Conservation (phyloP, 2,113 vertebrate species). For the Rhinogobius similis region DNA sequence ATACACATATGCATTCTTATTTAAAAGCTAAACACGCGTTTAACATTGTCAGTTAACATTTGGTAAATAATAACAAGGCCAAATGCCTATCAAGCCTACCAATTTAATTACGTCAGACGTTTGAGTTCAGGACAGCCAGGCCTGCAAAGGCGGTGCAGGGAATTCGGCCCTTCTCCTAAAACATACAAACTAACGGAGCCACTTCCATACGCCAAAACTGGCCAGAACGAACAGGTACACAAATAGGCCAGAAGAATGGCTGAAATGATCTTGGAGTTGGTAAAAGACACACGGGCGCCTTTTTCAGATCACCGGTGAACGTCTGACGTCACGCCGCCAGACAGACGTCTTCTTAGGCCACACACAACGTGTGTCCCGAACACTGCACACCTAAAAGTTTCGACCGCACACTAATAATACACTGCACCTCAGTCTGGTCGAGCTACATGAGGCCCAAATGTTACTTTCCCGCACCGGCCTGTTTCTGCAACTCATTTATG, state of each 20-base stretch:
- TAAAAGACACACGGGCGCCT: background rate
- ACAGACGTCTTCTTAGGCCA: conserved; percentile 47
- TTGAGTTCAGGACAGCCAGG: background rate
- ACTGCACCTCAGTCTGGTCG: background rate
- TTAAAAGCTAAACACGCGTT: background rate
- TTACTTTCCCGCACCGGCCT: conserved; percentile 14
- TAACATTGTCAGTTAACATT: background rate
- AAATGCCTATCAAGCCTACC: background rate
- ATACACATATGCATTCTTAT: background rate
- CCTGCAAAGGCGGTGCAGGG: background rate
- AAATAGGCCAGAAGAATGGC: background rate
- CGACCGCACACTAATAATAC: background rate
- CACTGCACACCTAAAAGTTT: conserved; percentile 19
- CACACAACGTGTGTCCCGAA: conserved; percentile 45
- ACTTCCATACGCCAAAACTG: background rate
- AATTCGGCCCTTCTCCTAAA: too few relatives aligned
- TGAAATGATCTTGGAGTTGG: background rate
- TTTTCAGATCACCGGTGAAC: conserved; percentile 21
- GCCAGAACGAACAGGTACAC: background rate
- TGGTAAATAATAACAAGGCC: background rate
- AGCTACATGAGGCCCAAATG: background rate
- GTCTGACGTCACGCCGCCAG: conserved; percentile 63
- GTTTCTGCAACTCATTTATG: conserved; percentile 59
- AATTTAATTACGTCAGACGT: background rate
- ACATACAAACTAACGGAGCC: background rate